Conservation (phyloP, 2,888 invertebrate species). For the Aricia artaxerxes region DNA sequence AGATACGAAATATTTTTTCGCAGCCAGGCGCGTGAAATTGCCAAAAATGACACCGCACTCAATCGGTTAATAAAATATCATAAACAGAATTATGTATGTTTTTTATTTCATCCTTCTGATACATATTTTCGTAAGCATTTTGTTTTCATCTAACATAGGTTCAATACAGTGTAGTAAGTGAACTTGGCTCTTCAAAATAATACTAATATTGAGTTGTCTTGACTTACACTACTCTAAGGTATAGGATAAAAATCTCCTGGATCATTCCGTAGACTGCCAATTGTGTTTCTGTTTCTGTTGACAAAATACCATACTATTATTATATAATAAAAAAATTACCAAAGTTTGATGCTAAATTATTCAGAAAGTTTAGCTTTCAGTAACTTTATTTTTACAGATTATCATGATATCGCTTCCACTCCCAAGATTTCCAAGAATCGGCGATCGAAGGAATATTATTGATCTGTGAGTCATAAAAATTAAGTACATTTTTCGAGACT, state of each 20-base stretch:
- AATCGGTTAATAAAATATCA: not conserved
- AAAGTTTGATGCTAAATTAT: too few relatives aligned
- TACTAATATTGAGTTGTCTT: not conserved
- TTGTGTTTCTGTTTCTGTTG: not conserved
- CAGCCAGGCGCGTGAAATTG: too few relatives aligned
- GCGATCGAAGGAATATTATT: too few relatives aligned
- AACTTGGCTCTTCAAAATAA: not conserved
- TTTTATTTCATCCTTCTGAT: not conserved
- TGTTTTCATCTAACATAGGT: not conserved
- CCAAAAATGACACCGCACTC: too few relatives aligned
- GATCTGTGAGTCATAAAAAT: too few relatives aligned
- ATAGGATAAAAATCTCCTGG: not conserved
- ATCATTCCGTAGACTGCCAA: not conserved
- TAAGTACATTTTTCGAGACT: too few relatives aligned
- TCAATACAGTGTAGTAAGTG: not conserved
- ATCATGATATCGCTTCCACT: too few relatives aligned
- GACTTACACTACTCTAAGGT: not conserved
- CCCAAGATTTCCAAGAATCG: too few relatives aligned
- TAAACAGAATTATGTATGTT: not conserved
- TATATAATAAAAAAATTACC: not conserved
- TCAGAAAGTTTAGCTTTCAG: too few relatives aligned
- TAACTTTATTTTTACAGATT: too few relatives aligned
- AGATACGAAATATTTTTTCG: too few relatives aligned
- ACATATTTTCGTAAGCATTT: not conserved
- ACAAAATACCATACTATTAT: not conserved